Base-by-base conservation (phyloP, 1,140 invertebrate genomes). In the Hyphantria cunea region DNA sequence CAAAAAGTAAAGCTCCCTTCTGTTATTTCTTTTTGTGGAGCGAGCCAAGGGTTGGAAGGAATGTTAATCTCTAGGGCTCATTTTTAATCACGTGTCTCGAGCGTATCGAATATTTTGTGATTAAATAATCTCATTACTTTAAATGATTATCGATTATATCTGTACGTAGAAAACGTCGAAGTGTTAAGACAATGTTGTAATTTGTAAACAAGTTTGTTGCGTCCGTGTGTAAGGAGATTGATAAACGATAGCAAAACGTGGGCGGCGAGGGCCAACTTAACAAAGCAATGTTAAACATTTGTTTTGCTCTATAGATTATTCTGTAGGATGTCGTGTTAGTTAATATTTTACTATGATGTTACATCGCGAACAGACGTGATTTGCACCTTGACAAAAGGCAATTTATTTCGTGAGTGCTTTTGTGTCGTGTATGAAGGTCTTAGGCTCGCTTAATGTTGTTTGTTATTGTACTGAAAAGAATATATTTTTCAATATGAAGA, bases 21-120 rank as follows among this genome's bases (percentile, higher is more conserved):
- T 56, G 58, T 59, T 59, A 55, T 55, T 54, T 44, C 66, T 68
- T 69, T 74, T 75, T 78, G 50, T 72, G 54, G 37, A 60, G 49
- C 41, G 41, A 44, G 52, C 58, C 62, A 54, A 67, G 70, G 73
- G 64, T 74, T 66, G 72, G 51, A 59, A 74, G 72, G 78, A 84
- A 85, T 84, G 77, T 84, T 85, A 84, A 86, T 84, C 79, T 82
- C 62, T 51, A 60, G 60, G 62, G 73, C 72, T 72, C 67, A 74
- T 73, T 80, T 76, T 69, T 70, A 72, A 79, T 76, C 82, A 86
- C 84, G 84, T 78, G 70, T 79, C 69, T 62, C 39, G 54, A 58
- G 45, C 45, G 39, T 56, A 54, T 53, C 66, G 61, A 58, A 62
- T 52, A 44, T 56, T 67, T 64, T 71, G 59, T 72, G 47, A 64